Conservation (phyloP, 1,140 invertebrate genomes). For the Pantala flavescens region DNA sequence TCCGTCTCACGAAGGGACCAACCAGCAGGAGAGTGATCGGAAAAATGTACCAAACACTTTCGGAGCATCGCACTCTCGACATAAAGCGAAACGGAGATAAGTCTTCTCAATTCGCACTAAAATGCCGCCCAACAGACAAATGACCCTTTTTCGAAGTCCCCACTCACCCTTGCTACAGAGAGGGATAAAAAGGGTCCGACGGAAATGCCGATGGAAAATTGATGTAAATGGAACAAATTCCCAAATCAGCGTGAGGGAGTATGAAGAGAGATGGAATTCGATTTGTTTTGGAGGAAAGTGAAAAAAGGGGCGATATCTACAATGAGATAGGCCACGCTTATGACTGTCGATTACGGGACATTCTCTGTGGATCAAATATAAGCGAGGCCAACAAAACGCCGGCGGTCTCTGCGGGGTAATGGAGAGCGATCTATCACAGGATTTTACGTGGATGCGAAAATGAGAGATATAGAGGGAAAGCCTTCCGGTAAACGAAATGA, state of each 20-base stretch:
- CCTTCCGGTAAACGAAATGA: neutral
- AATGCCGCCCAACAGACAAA: neutral
- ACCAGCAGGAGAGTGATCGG: no score
- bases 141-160: neutral
- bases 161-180: neutral
- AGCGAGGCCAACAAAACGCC: neutral
- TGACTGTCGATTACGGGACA: slow-evolving; percentile 7
- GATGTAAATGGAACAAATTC: neutral
- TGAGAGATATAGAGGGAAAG: neutral
- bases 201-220: slow-evolving; percentile 9
- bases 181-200: neutral
- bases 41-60: no score
- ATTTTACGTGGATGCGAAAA: neutral
- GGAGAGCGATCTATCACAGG: neutral
- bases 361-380: neutral
- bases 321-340: neutral
- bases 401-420: neutral
- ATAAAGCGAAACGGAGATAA: neutral
- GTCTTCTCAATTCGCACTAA: neutral
- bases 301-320: no score
- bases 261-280: neutral
- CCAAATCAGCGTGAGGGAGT: neutral
- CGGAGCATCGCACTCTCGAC: neutral
- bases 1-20: no score
- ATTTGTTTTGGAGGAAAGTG: neutral